Conservation (phyloP, 2,888 invertebrate genomes). For the Lomographa bimaculata region DNA sequence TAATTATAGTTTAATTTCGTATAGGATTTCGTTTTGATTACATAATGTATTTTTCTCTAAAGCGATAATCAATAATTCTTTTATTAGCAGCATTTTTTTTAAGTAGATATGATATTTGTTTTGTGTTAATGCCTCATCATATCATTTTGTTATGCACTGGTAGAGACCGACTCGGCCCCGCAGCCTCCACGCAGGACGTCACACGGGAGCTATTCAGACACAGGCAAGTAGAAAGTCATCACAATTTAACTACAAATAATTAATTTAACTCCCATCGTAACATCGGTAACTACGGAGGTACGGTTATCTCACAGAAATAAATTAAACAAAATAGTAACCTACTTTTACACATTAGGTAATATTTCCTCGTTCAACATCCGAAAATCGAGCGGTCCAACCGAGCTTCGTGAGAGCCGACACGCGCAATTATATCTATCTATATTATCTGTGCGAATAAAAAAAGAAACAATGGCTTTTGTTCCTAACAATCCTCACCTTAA, state of each 20-base stretch:
- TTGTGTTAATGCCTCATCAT: constrained; percentile 55
- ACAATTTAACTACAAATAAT: constrained; percentile 5
- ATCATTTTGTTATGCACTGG: constrained; percentile 65
- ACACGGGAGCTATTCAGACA: constrained; percentile 79
- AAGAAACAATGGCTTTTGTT: constrained; percentile 78
- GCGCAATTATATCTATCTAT: constrained; percentile 46
- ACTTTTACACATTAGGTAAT: constrained; percentile 46
- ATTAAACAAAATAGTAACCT: constrained; percentile 31
- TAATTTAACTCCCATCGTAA: constrained; percentile 2
- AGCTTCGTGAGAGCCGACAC: constrained; percentile 50
- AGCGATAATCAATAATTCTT: constrained; percentile 35
- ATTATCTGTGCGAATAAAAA: constrained; percentile 64
- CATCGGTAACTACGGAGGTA: constrained; percentile 2
- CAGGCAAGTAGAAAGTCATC: constrained; percentile 74
- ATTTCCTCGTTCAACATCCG: constrained; percentile 44
- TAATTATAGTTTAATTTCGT: no score
- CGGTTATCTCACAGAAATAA: constrained; percentile 9
- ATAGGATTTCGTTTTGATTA: no score
- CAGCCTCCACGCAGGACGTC: constrained; percentile 85
- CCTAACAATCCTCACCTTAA: constrained; percentile 59
- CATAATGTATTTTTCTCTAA: no score
- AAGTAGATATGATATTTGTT: constrained; percentile 41
- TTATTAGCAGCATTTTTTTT: constrained; percentile 33
- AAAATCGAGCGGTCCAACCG: constrained; percentile 38
- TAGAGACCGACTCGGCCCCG: constrained; percentile 85